These are phyloP conservation scores for Polymixis lichenea DNA, from an alignment of 2,888 invertebrate genomes.

Conservation along the genomic window DNA sequence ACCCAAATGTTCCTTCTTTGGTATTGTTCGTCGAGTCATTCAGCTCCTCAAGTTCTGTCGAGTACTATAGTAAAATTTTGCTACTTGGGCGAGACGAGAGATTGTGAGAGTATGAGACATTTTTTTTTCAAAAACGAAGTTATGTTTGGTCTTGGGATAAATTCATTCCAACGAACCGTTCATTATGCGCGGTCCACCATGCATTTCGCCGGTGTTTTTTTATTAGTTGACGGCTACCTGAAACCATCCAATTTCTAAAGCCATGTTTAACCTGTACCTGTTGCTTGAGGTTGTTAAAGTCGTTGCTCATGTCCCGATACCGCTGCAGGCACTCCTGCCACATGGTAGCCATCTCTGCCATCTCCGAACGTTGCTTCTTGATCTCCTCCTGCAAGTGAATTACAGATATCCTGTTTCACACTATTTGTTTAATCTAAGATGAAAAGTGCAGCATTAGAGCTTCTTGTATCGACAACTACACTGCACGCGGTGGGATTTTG, in stretches of 20 bases:
- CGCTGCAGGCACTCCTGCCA: constrained; percentile 88
- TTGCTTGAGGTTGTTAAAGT: constrained; percentile 86
- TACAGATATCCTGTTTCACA: neutral
- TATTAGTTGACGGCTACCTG: neutral
- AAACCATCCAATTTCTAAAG: neutral
- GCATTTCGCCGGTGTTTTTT: neutral
- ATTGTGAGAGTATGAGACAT: neutral
- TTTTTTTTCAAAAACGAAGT: neutral
- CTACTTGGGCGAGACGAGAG: neutral
- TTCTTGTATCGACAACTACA: neutral
- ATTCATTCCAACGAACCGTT: neutral
- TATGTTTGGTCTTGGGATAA: neutral
- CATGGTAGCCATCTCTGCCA: constrained; percentile 88
- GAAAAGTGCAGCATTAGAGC: neutral
- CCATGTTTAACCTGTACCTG: constrained; percentile 72
- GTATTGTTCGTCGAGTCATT: no score
- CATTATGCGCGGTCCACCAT: neutral
- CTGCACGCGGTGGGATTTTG: neutral
- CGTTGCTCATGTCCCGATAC: constrained; percentile 87
- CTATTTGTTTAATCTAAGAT: neutral
- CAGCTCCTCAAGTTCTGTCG: no score
- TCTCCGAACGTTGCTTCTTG: constrained; percentile 86
- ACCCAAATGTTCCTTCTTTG: no score
- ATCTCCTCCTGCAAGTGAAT: constrained; percentile 81
- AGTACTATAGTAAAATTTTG: no score